A percentile compares a stretch with the other conserved stretches of the same genome.
Evolutionary conservation across 2,797 vertebrate genomes (phyloP).

Genomic region (Ibycter americanus): DNA sequence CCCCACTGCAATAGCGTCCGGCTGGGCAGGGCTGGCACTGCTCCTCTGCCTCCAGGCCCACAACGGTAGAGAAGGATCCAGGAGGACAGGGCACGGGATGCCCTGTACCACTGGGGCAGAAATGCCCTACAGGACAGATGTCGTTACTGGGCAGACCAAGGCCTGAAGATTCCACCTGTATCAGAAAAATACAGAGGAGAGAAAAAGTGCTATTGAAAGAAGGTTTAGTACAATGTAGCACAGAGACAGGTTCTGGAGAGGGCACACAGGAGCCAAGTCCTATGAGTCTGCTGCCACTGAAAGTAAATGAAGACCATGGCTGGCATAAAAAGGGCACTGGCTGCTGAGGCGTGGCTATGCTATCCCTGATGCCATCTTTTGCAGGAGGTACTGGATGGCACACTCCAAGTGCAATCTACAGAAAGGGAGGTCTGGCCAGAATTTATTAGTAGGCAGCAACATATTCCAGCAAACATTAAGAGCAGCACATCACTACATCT

Average conservation of each 20-base stretch:
- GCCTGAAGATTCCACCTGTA: conserved; percentile 76
- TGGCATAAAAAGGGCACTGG: not conserved
- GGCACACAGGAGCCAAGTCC: accelerated
- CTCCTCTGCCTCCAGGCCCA: conserved; percentile 75
- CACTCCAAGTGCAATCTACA: not conserved
- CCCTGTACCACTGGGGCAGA: conserved; percentile 83
- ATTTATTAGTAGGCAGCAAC: not conserved
- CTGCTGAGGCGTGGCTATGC: not conserved
- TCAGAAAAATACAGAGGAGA: not conserved
- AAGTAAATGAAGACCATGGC: accelerated
- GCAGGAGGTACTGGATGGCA: not conserved
- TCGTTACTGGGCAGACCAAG: conserved; percentile 66
- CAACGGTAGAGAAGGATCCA: conserved; percentile 81
- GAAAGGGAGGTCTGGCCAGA: not conserved
- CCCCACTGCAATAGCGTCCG: conserved; percentile 82
- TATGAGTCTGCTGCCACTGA: not conserved
- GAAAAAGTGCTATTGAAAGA: accelerated
- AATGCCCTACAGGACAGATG: conserved; percentile 87
- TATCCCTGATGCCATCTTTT: not conserved
- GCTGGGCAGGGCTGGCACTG: conserved; percentile 86
- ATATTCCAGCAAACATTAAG: not conserved
- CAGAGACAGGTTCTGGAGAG: not conserved
- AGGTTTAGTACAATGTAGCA: not conserved
- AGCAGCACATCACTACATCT: not conserved
- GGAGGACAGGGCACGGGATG: conserved; percentile 84